phyloP scores from a whole-genome alignment of 1,140 invertebrate genomes.

The Aphaenogaster rudis region DNA sequence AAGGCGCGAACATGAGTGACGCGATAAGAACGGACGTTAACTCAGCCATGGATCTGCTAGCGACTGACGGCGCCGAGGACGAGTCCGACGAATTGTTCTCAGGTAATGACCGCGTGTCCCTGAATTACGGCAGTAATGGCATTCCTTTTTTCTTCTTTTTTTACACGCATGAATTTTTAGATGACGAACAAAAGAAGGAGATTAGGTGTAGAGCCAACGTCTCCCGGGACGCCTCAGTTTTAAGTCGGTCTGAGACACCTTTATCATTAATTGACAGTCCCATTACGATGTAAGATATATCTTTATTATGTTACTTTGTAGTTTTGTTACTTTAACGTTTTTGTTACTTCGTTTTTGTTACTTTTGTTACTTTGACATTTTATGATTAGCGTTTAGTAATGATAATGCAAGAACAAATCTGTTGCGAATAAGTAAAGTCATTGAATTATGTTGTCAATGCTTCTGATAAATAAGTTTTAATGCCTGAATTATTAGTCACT shows the following conservation, averaged over 20 bases:
- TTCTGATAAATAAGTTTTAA: slow-evolving; percentile 13
- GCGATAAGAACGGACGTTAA: neutral
- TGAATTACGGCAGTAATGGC: neutral
- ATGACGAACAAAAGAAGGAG: slow-evolving; percentile 67
- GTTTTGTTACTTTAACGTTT: neutral
- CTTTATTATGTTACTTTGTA: slow-evolving; percentile 48
- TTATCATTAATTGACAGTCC: slow-evolving; percentile 38
- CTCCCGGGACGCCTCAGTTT: slow-evolving; percentile 41
- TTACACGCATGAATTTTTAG: slow-evolving; percentile 64
- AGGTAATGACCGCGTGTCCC: slow-evolving; percentile 60
- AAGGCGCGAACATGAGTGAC: neutral
- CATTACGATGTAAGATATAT: slow-evolving; percentile 30
- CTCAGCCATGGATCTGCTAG: neutral
- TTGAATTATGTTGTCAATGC: no score
- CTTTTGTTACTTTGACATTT: slow-evolving; percentile 36
- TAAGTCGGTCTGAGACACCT: slow-evolving; percentile 66
- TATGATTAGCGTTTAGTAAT: neutral
- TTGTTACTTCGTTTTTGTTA: neutral
- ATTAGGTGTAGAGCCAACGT: slow-evolving; percentile 25
- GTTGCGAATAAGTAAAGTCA: neutral
- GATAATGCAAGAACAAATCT: neutral
- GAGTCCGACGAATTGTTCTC: slow-evolving; percentile 75
- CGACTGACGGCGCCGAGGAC: slow-evolving; percentile 1
- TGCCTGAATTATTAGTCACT: neutral
- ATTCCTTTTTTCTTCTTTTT: neutral